Evolutionary conservation across 2,113 vertebrate genomes (phyloP).

Genomic region (Chunga burmeisteri): DNA sequence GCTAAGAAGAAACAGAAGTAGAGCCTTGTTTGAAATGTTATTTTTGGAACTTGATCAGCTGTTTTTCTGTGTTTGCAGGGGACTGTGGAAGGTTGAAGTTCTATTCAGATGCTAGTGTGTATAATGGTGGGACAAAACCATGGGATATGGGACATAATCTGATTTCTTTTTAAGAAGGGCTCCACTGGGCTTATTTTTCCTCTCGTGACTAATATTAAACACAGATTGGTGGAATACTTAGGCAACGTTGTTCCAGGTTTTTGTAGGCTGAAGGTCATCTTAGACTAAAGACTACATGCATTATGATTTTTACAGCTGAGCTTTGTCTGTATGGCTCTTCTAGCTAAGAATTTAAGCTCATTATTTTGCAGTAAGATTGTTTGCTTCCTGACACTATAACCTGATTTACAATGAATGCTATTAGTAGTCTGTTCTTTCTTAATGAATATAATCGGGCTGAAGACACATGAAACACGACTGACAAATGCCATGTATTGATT

Average conservation of each 20-base stretch:
- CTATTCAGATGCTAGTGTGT: neutral
- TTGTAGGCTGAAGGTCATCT: neutral
- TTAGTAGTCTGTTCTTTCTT: constrained; percentile 17
- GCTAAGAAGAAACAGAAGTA: neutral
- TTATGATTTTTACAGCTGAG: constrained; percentile 18
- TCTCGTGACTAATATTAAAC: constrained; percentile 29
- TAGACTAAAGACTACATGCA: neutral
- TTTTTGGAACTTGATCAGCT: neutral
- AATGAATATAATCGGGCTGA: constrained; percentile 34
- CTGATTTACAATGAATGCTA: constrained; percentile 13
- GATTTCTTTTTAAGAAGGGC: constrained; percentile 20
- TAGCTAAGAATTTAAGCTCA: constrained; percentile 52
- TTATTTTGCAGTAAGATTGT: constrained; percentile 22
- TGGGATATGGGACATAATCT: neutral
- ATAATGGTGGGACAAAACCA: neutral
- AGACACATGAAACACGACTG: constrained; percentile 20
- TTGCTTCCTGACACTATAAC: constrained; percentile 45
- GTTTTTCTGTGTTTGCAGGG: neutral
- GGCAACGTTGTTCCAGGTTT: constrained; percentile 1
- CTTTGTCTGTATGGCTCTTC: neutral
- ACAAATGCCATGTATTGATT: constrained; percentile 50
- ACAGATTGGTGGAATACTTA: constrained; percentile 6
- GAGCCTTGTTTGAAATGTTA: neutral
- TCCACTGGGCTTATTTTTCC: neutral
- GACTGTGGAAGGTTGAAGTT: neutral